Conservation (phyloP, 2,113 vertebrate species). For the Chlorocebus sabaeus region DNA sequence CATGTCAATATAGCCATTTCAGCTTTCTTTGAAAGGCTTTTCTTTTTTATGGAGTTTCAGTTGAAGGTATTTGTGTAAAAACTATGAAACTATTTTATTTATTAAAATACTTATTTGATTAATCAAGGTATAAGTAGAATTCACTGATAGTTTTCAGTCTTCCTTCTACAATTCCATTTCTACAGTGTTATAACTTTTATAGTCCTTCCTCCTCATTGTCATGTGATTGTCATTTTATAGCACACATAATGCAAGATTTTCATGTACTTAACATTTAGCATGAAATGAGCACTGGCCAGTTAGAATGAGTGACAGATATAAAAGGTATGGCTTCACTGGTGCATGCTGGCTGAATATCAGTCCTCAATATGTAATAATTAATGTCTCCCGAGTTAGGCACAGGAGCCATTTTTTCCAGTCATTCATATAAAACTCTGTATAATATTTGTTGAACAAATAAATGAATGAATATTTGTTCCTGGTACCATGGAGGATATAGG, state of each 20-base stretch:
- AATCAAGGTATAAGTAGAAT: not conserved
- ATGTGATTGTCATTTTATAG: not conserved
- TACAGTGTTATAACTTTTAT: not conserved
- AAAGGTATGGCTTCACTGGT: not conserved
- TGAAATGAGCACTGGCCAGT: not conserved
- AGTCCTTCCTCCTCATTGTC: not conserved
- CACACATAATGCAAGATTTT: not conserved
- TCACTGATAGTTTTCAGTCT: not conserved
- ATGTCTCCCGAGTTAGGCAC: not conserved
- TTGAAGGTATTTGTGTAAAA: constrained; percentile 17
- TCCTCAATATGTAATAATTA: not conserved
- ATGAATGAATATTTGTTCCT: not conserved
- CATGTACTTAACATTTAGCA: not conserved
- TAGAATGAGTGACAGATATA: not conserved
- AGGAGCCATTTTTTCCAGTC: not conserved
- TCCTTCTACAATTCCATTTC: not conserved
- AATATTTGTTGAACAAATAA: not conserved
- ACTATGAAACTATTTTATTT: not conserved
- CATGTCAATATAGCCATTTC: not conserved
- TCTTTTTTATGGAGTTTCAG: not conserved
- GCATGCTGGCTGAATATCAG: not conserved
- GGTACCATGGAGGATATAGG: not conserved
- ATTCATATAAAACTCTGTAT: not conserved
- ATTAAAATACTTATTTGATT: not conserved
- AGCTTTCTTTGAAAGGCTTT: not conserved